Percentiles rank a stretch among this genome's conserved stretches.
Evolutionary conservation across 2,888 invertebrate genomes (phyloP).

Genomic region (Eulithis testata): DNA sequence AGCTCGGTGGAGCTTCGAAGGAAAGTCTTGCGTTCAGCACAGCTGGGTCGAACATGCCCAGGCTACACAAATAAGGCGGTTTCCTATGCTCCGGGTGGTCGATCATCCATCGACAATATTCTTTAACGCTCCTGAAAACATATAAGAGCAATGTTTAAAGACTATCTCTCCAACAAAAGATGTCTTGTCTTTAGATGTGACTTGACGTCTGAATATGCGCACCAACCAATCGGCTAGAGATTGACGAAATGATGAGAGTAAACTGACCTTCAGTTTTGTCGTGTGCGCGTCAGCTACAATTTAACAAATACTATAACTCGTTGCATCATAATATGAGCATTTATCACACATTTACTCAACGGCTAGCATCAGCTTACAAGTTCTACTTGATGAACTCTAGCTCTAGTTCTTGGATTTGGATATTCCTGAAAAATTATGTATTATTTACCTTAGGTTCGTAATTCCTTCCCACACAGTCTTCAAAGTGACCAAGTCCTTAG

Average conservation of each 20-base stretch:
- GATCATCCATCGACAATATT: constrained; percentile 84
- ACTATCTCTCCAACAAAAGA: not conserved
- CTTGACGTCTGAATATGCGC: too few relatives aligned
- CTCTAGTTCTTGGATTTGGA: too few relatives aligned
- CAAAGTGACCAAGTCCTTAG: constrained; percentile 84
- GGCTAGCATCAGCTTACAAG: too few relatives aligned
- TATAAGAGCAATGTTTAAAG: constrained; percentile 8
- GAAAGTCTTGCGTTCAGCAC: constrained; percentile 69
- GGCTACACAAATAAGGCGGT: constrained; percentile 80
- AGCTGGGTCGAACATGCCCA: constrained; percentile 80
- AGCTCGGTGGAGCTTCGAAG: constrained; percentile 55
- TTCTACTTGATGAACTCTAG: too few relatives aligned
- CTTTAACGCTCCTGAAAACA: constrained; percentile 80
- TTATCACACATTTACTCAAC: too few relatives aligned
- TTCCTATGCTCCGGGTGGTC: constrained; percentile 81
- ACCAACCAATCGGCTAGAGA: too few relatives aligned
- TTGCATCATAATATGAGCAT: too few relatives aligned
- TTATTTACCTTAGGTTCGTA: constrained; percentile 77
- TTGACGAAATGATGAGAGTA: too few relatives aligned
- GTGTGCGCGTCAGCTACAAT: too few relatives aligned
- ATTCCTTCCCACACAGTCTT: constrained; percentile 87
- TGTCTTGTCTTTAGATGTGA: too few relatives aligned
- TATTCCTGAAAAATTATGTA: not conserved
- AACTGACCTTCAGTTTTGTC: too few relatives aligned
- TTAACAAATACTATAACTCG: too few relatives aligned